Evolutionary conservation across 1,140 invertebrate species (phyloP), one percentile per base, ranked within the genome.

Genomic region (Xylocopa sonorina): DNA sequence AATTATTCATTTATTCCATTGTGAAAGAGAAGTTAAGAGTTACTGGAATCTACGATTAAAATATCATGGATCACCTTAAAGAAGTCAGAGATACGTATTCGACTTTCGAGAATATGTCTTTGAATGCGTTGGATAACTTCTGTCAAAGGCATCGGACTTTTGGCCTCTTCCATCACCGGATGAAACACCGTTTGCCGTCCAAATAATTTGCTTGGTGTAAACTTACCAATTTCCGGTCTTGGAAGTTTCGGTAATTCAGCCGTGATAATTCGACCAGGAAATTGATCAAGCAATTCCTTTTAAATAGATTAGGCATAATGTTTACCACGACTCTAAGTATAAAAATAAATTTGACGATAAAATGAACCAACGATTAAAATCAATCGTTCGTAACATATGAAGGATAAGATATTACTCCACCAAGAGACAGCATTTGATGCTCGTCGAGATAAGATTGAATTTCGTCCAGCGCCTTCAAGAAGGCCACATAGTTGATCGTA

Each of bases 401-500:
- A 18, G 51, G 21, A 3, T 21, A 34, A 9, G 21, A 55, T 18
- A 87, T 85, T 82, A 88, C 75, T 57, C 74, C 83, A 18, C 29
- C 71, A 12, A 77, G 63, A 84, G 94, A 93, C 43, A 92, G 79
- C 71, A 95, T 93, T 68, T 94, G 94, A 80, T 95, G 91, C 60
- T 93, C 91, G 78, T 95, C 93, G 18, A 96, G 93, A 72, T 94
- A 94, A 51, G 94, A 69, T 48, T 92, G 90, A 12, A 90, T 84
- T 32, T 93, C 87, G 73, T 93, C 92, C 16, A 95, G 90, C 1
- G 94, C 93, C 41, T 94, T 93, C 0, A 96, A 87, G 84, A 96
- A 96, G 27, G 95, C 95, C 18, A 96, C 94, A 85, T 96, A 96
- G 90, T 96, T 96, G 0, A 96, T 87, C 10, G 95, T 95, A 88